phyloP scores from a whole-genome alignment of 2,797 vertebrate species.

The Sardinella longiceps region DNA sequence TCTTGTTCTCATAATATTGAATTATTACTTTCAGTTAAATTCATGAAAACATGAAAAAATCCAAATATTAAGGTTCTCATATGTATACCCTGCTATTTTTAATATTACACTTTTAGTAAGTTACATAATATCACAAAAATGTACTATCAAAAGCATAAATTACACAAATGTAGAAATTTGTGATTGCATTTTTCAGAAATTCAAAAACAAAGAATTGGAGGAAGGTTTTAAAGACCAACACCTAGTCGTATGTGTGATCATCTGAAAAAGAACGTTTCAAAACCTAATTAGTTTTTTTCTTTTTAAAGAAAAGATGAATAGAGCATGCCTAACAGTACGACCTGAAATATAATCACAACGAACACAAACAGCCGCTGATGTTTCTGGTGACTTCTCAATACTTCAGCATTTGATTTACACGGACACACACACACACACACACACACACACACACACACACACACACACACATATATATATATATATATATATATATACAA shows the following conservation, averaged over 20 bases:
- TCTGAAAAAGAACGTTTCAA: neutral
- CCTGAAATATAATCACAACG: conserved; percentile 8
- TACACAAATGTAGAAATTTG: neutral
- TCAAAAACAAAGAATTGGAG: neutral
- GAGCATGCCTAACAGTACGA: neutral
- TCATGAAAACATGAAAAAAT: neutral
- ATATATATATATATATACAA: no score
- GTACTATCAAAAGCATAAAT: no score
- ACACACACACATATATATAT: neutral
- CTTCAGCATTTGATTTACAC: conserved; percentile 21
- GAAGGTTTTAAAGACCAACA: neutral
- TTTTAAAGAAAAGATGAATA: neutral
- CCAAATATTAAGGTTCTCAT: neutral
- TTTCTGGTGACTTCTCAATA: neutral
- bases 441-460: neutral
- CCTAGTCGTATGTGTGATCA: neutral
- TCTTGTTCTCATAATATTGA: neutral
- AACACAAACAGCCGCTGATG: neutral
- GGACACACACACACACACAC: neutral
- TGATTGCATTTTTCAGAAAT: neutral
- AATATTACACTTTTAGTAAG: neutral
- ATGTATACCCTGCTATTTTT: neutral
- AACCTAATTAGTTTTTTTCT: neutral
- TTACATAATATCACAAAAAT: neutral
- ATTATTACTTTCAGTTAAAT: neutral